Conservation (phyloP, 2,113 vertebrate genomes). For the Laterallus jamaicensis region DNA sequence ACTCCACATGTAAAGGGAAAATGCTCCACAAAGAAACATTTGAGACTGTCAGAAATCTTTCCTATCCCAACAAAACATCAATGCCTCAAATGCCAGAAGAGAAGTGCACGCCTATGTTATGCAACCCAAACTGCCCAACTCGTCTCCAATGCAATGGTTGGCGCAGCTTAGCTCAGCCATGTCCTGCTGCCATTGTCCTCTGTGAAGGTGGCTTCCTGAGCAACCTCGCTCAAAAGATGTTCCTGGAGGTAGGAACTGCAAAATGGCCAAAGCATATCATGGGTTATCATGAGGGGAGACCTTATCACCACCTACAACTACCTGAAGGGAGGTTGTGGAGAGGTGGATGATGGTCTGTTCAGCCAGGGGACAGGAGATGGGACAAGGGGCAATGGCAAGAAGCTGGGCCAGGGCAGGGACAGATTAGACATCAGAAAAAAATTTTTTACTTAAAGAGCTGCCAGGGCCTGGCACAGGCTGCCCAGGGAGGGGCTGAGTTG, state of each 20-base stretch:
- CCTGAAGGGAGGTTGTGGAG: too few species aligned
- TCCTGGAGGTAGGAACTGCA: background rate
- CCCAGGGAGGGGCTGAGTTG: background rate
- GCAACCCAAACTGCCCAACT: background rate
- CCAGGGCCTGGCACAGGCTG: too few species aligned
- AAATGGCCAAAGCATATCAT: accelerated
- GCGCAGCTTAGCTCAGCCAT: background rate
- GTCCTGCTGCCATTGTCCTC: background rate
- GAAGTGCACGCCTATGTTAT: background rate
- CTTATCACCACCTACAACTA: too few species aligned
- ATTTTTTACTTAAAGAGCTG: too few species aligned
- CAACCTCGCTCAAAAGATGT: background rate
- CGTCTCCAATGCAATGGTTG: background rate
- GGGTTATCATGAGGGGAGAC: too few species aligned
- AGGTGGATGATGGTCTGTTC: too few species aligned
- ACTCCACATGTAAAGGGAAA: background rate
- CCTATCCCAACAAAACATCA: background rate
- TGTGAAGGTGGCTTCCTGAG: background rate
- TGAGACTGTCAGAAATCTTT: background rate
- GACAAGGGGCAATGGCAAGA: too few species aligned
- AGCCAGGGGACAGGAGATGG: too few species aligned
- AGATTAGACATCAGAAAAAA: too few species aligned
- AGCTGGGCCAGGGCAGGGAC: too few species aligned
- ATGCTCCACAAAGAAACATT: background rate
- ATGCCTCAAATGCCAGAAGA: background rate